Evolutionary conservation across 2,113 vertebrate species (phyloP).

Genomic region (Petrocephalus microphthalmus): DNA sequence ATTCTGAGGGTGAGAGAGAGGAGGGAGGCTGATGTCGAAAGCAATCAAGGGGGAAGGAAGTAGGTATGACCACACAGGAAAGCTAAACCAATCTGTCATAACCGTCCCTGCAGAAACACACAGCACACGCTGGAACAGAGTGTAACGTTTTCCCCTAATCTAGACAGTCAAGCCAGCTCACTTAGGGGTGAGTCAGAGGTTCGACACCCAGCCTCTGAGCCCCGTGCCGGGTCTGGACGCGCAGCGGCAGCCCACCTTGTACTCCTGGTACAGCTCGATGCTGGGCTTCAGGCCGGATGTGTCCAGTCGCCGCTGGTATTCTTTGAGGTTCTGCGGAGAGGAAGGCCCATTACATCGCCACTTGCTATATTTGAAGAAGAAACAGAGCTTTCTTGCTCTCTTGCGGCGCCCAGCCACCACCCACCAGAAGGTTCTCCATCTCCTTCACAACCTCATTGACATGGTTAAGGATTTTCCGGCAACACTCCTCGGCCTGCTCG

Average conservation of each 20-base stretch:
- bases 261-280: constrained; percentile 70
- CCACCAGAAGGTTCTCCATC: constrained; percentile 83
- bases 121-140: background rate
- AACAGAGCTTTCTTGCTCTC: background rate
- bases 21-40: background rate
- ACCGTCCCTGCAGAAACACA: background rate
- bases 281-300: constrained; percentile 77
- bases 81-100: background rate
- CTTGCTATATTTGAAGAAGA: background rate
- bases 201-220: background rate
- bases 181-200: background rate
- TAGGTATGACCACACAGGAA: background rate
- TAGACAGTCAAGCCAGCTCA: background rate
- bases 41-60: background rate
- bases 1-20: constrained; percentile 51
- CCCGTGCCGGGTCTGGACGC: background rate
- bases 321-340: constrained; percentile 66
- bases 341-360: background rate
- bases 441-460: constrained; percentile 82
- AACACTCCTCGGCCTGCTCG: constrained; percentile 71
- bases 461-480: constrained; percentile 79
- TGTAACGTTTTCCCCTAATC: background rate
- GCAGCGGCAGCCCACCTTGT: constrained; percentile 54
- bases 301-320: constrained; percentile 82
- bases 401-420: constrained; percentile 32